Evolutionary conservation across 1,140 invertebrate species (phyloP), one percentile per base, ranked within the genome.

Genomic region (Dinoponera quadriceps): DNA sequence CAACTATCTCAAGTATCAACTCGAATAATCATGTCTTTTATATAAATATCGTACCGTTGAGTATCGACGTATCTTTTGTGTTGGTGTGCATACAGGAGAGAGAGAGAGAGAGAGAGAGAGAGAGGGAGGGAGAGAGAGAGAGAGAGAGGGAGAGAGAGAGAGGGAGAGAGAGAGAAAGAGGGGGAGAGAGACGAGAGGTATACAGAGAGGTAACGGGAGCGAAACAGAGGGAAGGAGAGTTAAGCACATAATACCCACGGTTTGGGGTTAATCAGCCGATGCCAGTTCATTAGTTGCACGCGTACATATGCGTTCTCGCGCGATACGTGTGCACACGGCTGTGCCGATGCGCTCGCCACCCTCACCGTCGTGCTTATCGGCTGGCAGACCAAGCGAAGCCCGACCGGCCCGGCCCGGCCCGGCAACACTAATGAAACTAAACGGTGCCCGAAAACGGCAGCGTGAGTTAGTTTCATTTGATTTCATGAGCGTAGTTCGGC

Each of bases 221-320:
- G 75, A 86, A 75, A 88, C 81, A 11, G 33, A 55, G 55, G 69
- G 69, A 59, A 71, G 85, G 86, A 84, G 78, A 85, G 85, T 84
- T 88, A 89, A 86, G 82, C 88, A 89, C 87, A 88, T 90, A 92
- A 92, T 91, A 91, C 85, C 87, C 86, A 83, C 83, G 80, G 88
- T 86, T 91, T 89, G 87, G 89, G 83, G 90, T 93, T 93, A 93
- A 93, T 93, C 90, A 91, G 84, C 85, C 90, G 90, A 92, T 92
- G 87, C 89, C 89, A 93, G 92, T 93, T 93, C 92, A 93, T 93
- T 93, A 93, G 91, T 91, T 90, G 91, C 90, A 90, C 89, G 90
- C 90, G 90, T 92, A 89, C 54, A 63, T 57, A 57, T 49, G 29
- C 25, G 54, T 27, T 48, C 29, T 7, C 55, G n/a, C 20, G 5